Conservation (phyloP, 2,888 invertebrate species). For the Amphipyra berbera region DNA sequence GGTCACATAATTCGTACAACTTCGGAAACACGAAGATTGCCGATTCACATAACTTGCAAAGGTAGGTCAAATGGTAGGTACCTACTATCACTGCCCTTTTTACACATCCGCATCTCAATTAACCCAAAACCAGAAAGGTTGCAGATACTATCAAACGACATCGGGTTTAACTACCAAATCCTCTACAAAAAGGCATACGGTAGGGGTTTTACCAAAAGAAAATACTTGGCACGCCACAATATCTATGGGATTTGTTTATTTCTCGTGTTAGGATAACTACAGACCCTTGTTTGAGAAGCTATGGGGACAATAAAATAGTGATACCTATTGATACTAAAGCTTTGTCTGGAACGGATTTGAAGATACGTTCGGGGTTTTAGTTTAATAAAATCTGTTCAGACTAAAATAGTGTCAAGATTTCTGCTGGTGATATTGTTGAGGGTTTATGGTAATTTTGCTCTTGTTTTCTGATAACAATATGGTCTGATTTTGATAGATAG, state of each 20-base stretch:
- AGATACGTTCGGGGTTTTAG: conserved; percentile 38
- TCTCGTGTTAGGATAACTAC: conserved; percentile 42
- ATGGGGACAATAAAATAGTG: conserved; percentile 53
- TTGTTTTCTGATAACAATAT: neutral
- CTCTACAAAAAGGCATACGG: conserved; percentile 28
- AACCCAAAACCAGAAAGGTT: conserved; percentile 15
- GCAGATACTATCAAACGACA: conserved; percentile 37
- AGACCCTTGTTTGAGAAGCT: conserved; percentile 62
- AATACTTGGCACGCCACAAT: conserved; percentile 43
- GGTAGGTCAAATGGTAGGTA: too few species aligned
- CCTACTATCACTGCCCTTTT: neutral
- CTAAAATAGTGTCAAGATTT: conserved; percentile 16
- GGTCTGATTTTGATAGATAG: neutral
- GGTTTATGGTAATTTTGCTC: conserved; percentile 2
- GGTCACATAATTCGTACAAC: too few species aligned
- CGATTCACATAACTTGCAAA: too few species aligned
- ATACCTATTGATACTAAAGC: conserved; percentile 55
- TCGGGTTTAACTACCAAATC: conserved; percentile 22
- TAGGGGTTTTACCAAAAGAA: conserved; percentile 17
- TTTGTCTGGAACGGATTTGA: conserved; percentile 45
- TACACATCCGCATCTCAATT: conserved; percentile 26
- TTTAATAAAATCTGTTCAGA: conserved; percentile 30
- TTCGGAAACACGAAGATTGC: too few species aligned
- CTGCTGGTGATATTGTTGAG: conserved; percentile 8
- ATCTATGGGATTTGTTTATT: conserved; percentile 53